Base-by-base conservation (phyloP, 2,113 vertebrate genomes). In the Paracanthobrama guichenoti region DNA sequence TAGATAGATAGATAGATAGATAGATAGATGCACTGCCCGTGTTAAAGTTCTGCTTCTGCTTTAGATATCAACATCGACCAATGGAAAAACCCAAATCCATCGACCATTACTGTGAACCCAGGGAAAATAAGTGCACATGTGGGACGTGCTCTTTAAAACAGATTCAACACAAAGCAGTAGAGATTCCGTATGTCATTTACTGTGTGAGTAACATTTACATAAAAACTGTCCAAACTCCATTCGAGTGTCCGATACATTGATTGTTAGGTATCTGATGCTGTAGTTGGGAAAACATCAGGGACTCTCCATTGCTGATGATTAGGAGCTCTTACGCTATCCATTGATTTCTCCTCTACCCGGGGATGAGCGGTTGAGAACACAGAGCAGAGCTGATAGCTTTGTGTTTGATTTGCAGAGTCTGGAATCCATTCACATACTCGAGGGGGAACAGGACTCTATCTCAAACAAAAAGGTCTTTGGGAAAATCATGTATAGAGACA, bases 341-440 rank as follows among this genome's bases (percentile, higher is more conserved):
- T 86, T 83, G 85, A 86, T 83, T 85, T 80, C 59, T 87, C 39
- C 44, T 88, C 81, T 44, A 13, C 42, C 13, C 57, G 6, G 73
- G 64, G 73, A 85, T 59, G 66, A n/a, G 14, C 44, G 53, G 31
- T 72, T 62, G 66, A 72, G 66, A 75, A 24, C 9, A 39, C 50
- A 66, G 42, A 44, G 81, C 74, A 35, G 73, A 69, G 42, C 50
- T 53, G 67, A 80, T 85, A 85, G 78, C 67, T 64, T 81, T 81
- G 64, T n/a, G 57, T 53, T 57, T 85, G 44, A 82, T 81, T 84
- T 78, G 72, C 46, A 26, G 18, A 74, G 83, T 85, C 28, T 79
- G 46, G 44, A 85, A 85, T 85, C 83, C 59, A 35, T 72, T 66
- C 55, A 62, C 44, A 31, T 53, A 81, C 83, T 84, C 35, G 7